Base-by-base conservation (phyloP, 2,797 vertebrate species). In the Leucoraja ocellata region DNA sequence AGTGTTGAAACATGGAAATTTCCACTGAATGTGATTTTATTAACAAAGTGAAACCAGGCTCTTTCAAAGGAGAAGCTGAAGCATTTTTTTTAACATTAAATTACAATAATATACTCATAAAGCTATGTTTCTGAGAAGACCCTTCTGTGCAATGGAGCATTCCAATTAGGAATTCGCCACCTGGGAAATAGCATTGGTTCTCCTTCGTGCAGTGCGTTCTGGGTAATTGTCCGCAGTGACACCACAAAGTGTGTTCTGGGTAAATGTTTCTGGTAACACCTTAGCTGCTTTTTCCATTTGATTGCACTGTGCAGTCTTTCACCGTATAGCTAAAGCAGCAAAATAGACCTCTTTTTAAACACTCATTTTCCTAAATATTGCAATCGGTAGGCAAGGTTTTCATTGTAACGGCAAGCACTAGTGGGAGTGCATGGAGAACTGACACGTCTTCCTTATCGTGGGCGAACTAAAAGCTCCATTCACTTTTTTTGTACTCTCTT, bases 401-500 rank as follows among this genome's bases (percentile, higher is more conserved):
- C 84, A 88, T 68, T 88, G n/a, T 36, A 36, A 32, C 68, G 84
- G 61, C 84, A 68, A 68, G 65, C 28, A 88, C 84, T 68, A 88
- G 84, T 88, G 84, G 84, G 61, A 88, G 18, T 88, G 84, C 10
- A 88, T 68, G 61, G 84, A 88, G 61, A 65, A 68, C 32, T 88
- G 84, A 88, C 65, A 16, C 61, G 11, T 36, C 84, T 88, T 18
- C n/a, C 84, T 68, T 36, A 16, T 88, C 84, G 28, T 68, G 65
- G 84, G 84, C 61, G 84, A 88, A 88, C 61, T 68, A 88, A 68
- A 88, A 88, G 84, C 84, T 88, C 84, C 84, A 88, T 88, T 88
- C 84, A 88, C 84, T 88, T 88, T 88, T 88, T 88, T 88, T 65
- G 84, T 68, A 68, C 61, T 88, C 84, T 88, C 84, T 88, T 18